phyloP scores from a whole-genome alignment of 2,888 invertebrate genomes.

The Doris montereyensis region DNA sequence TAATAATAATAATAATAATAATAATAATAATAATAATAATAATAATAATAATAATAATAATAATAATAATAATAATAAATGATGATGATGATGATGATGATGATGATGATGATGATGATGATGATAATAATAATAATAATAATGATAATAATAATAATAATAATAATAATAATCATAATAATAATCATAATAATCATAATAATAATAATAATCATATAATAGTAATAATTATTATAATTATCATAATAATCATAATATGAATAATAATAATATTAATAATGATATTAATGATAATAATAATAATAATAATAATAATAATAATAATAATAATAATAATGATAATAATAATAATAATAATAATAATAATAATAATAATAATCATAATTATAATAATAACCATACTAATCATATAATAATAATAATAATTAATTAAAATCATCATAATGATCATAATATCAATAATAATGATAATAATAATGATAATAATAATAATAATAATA shows the following conservation, averaged over 20 bases:
- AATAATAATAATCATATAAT: slow-evolving; percentile 5
- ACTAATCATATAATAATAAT: too few relatives aligned
- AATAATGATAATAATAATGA: too few relatives aligned
- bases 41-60: background rate
- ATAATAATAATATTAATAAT: slow-evolving; percentile 35
- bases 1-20: background rate
- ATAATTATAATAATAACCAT: too few relatives aligned
- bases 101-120: slow-evolving; percentile 39
- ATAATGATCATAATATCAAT: too few relatives aligned
- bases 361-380: too few relatives aligned
- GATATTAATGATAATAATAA: slow-evolving; percentile 36
- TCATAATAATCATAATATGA: slow-evolving; percentile 25
- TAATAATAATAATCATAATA: slow-evolving; percentile 8
- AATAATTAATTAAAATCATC: too few relatives aligned
- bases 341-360: too few relatives aligned
- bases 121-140: slow-evolving; percentile 36
- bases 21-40: background rate
- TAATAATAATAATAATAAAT: background rate
- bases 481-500: too few relatives aligned
- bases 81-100: slow-evolving; percentile 37
- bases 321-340: too few relatives aligned
- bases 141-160: slow-evolving; percentile 35
- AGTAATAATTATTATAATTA: background rate
- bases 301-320: slow-evolving; percentile 34
- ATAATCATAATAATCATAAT: slow-evolving; percentile 31